Evolutionary conservation across 1,140 invertebrate genomes (phyloP).

Genomic region (Zaprionus africanus): DNA sequence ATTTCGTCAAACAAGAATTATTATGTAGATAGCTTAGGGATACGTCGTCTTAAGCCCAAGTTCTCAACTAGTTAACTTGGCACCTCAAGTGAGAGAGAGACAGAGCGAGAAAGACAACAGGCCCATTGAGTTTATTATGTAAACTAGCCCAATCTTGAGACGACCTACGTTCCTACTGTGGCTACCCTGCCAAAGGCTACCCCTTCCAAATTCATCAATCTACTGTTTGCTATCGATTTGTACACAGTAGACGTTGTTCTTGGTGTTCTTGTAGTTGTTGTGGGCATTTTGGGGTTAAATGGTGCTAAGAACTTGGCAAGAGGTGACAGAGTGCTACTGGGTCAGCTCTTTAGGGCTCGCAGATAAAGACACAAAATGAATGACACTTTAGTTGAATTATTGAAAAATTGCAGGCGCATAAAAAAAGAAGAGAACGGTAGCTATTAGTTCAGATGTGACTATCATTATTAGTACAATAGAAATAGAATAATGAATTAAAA

Average conservation of each 20-base stretch:
- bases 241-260: background rate
- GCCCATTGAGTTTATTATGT: conserved; percentile 56
- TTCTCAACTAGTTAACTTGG: conserved; percentile 50
- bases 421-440: background rate
- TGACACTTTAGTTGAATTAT: background rate
- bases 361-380: background rate
- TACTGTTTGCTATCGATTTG: conserved; percentile 43
- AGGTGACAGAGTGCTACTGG: background rate
- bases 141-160: conserved; percentile 45
- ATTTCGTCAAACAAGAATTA: conserved; percentile 65
- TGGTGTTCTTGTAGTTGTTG: conserved; percentile 9
- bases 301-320: conserved; percentile 42
- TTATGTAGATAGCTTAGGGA: conserved; percentile 33
- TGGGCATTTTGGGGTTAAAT: conserved; percentile 24
- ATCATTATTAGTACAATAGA: too few relatives aligned
- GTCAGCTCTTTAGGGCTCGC: background rate
- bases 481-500: too few relatives aligned
- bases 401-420: background rate
- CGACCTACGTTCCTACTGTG: conserved; percentile 34
- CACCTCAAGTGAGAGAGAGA: conserved; percentile 54
- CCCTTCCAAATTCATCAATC: conserved; percentile 49
- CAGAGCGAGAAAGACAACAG: conserved; percentile 13
- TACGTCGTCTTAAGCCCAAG: conserved; percentile 7
- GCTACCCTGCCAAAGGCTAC: background rate
- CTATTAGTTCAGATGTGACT: background rate